Conservation (phyloP, 2,113 vertebrate genomes). For the Mastomys coucha region DNA sequence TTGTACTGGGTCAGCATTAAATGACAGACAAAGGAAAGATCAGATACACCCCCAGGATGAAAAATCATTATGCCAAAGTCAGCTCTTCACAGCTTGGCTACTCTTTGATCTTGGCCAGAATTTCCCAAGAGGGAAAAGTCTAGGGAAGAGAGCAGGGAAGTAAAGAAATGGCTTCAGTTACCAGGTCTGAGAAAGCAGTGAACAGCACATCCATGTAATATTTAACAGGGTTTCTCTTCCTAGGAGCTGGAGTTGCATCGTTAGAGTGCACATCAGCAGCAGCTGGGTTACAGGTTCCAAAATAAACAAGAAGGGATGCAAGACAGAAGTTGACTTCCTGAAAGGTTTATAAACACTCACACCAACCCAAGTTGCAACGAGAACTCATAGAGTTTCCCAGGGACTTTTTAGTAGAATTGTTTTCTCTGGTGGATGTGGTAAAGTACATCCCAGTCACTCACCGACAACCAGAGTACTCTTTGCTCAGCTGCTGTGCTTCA, state of each 20-base stretch:
- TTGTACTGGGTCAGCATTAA: constrained; percentile 25
- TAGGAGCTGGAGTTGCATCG: neutral
- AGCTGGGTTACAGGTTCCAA: neutral
- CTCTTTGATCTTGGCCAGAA: constrained; percentile 58
- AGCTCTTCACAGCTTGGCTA: neutral
- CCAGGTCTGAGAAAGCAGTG: neutral
- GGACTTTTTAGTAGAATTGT: constrained; percentile 12
- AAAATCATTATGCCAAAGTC: constrained; percentile 16
- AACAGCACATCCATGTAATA: neutral
- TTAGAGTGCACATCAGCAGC: neutral
- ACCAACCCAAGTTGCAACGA: neutral
- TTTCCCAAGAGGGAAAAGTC: constrained; percentile 23
- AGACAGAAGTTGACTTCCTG: neutral
- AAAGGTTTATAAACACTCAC: neutral
- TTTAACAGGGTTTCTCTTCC: constrained; percentile 5
- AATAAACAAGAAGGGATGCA: neutral
- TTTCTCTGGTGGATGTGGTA: neutral
- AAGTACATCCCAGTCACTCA: neutral
- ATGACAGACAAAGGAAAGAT: constrained; percentile 32
- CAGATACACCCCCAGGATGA: neutral
- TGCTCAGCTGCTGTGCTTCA: neutral
- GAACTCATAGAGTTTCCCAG: neutral
- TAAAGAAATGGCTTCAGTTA: neutral
- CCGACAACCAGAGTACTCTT: neutral
- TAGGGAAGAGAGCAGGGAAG: neutral